phyloP scores from a whole-genome alignment of 2,797 vertebrate genomes.

The Nannoperca australis region DNA sequence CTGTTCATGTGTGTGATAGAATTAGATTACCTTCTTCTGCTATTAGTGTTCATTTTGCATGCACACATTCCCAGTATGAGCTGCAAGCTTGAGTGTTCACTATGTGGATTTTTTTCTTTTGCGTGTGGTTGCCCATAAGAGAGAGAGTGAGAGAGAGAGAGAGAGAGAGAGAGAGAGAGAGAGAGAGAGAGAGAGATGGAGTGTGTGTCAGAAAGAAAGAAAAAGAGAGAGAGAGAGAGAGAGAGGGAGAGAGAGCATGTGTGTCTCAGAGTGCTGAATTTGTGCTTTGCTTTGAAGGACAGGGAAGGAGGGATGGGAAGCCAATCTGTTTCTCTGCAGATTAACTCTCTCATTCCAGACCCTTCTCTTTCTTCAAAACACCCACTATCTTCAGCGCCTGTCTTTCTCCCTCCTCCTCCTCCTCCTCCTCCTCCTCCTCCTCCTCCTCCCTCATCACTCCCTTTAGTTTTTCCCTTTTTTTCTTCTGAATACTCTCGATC shows the following conservation, averaged over 20 bases:
- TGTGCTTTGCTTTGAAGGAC: conserved; percentile 77
- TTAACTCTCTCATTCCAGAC: conserved; percentile 77
- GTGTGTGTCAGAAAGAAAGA: neutral
- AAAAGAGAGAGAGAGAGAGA: neutral
- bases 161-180: neutral
- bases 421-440: conserved; percentile 1
- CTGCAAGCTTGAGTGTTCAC: conserved; percentile 30
- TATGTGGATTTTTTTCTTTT: conserved; percentile 21
- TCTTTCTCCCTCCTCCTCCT: conserved; percentile 9
- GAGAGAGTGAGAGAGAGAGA: neutral
- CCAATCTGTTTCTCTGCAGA: conserved; percentile 80
- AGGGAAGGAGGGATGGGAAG: conserved; percentile 61
- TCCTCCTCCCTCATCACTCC: conserved; percentile 30
- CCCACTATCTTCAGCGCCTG: conserved; percentile 71
- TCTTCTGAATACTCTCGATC: conserved; percentile 42
- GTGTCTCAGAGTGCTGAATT: conserved; percentile 64
- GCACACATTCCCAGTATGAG: conserved; percentile 25
- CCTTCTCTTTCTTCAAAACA: conserved; percentile 66
- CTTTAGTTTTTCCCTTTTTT: conserved; percentile 53
- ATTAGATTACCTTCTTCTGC: conserved; percentile 9
- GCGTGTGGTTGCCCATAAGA: neutral
- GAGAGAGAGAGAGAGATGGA: too few relatives aligned
- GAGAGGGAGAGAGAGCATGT: conserved; percentile 4
- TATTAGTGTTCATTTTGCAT: conserved; percentile 17
- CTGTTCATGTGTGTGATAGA: conserved; percentile 29